Evolutionary conservation across 2,113 vertebrate genomes (phyloP).

Genomic region (Recurvirostra avosetta): DNA sequence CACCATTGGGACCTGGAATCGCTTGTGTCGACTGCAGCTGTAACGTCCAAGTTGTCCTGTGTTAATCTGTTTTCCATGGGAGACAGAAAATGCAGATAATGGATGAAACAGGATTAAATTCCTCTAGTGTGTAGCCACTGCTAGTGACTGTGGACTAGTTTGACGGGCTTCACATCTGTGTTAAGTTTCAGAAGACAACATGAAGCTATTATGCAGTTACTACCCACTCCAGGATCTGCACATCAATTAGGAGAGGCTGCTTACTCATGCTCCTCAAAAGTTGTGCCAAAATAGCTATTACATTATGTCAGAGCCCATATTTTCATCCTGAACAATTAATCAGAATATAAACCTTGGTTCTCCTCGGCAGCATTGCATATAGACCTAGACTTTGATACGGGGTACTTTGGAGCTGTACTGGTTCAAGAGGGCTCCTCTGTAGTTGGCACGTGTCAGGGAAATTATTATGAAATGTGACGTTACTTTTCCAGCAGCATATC

Average conservation of each 20-base stretch:
- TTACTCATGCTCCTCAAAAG: constrained; percentile 64
- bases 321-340: constrained; percentile 42
- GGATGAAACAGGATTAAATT: background rate
- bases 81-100: background rate
- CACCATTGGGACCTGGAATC: background rate
- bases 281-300: constrained; percentile 65
- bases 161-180: constrained; percentile 34
- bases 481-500: background rate
- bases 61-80: background rate
- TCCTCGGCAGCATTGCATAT: background rate
- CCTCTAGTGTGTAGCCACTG: background rate
- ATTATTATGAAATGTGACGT: background rate
- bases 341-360: constrained; percentile 41
- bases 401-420: background rate
- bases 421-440: background rate
- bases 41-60: background rate
- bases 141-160: background rate
- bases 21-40: background rate
- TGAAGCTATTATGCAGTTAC: constrained; percentile 52
- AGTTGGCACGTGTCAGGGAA: background rate
- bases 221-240: constrained; percentile 61
- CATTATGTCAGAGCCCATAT: constrained; percentile 57
- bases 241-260: constrained; percentile 61
- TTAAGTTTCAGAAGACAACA: constrained; percentile 49
- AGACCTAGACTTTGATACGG: background rate